Evolutionary conservation across 2,113 vertebrate genomes (phyloP), one percentile per base, ranked within the genome.

Genomic region (Entelurus aequoreus): DNA sequence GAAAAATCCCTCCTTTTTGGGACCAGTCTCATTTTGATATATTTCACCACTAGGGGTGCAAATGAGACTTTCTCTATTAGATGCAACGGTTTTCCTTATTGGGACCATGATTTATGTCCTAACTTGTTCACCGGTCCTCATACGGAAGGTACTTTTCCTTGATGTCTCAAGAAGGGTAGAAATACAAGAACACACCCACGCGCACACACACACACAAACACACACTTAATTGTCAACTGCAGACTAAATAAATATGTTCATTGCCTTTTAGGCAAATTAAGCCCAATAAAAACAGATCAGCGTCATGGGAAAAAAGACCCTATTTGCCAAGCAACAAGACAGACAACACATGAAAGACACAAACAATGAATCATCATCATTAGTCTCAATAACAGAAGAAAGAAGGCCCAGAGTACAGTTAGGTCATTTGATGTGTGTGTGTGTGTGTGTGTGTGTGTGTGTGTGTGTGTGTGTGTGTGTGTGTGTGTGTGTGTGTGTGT

Each of bases 141-240:
- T 28, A 28, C 0, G 28, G 28, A 28, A 28, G 28, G 3, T 28
- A 28, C 28, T 28, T 28, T 28, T 28, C 28, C 28, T 28, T 28
- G 28, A 28, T 28, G 28, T 28, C 28, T 28, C 28, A 28, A 3
- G 28, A 28, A 3, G 28, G 28, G 28, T 28, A 4, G 28, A 28
- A 28, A 28, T 28, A 28, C 1, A 28, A 28, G 2, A 28, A 21
- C 66, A 19, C 66, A 57, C 42, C 68, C 61, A 63, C 50, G 48
- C 14, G 68, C 46, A 58, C 35, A 59, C 44, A 44, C 48, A 40
- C 5, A 63, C 44, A 56, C 15, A 46, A 37, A 51, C 35, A 69
- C 35, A 63, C 19, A 16, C 28, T 5, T 6, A 53, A 19, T 15
- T 53, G 4, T 53, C 28, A 28, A 53, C 51, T 53, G 16, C 15